A percentile compares a stretch with the other conserved stretches of the same genome.
Evolutionary conservation across 2,113 vertebrate species (phyloP).

Genomic region (Eulemur macaco): DNA sequence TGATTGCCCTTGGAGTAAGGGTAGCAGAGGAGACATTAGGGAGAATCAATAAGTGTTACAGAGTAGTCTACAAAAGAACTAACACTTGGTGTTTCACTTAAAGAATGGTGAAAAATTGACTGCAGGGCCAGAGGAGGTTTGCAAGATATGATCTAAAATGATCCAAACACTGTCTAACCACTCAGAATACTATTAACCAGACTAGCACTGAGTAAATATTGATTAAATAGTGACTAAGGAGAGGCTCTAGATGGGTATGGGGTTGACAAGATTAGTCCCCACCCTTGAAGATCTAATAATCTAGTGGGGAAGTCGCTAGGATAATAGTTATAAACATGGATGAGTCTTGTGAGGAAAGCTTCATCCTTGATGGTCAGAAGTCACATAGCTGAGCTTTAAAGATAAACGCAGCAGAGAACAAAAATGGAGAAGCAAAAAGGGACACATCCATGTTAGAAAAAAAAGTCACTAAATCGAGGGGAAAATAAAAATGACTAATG

Average conservation of each 20-base stretch:
- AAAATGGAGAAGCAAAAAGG: neutral
- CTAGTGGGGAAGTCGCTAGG: neutral
- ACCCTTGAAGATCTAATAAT: neutral
- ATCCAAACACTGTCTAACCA: neutral
- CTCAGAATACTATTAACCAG: neutral
- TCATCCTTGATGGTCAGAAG: neutral
- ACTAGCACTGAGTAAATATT: constrained; percentile 1
- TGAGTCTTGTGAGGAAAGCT: neutral
- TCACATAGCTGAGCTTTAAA: neutral
- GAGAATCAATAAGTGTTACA: neutral
- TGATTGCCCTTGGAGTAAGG: neutral
- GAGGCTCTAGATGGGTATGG: neutral
- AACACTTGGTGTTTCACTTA: neutral
- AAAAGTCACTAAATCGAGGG: neutral
- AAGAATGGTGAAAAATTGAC: constrained; percentile 22
- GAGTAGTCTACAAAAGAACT: neutral
- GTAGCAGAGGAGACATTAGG: neutral
- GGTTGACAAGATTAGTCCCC: neutral
- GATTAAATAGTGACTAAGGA: neutral
- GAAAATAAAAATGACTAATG: neutral
- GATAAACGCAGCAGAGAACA: neutral
- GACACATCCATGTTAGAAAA: no score
- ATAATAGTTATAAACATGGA: neutral
- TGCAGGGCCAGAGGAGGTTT: neutral
- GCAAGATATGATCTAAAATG: neutral